Evolutionary conservation across 2,888 invertebrate species (phyloP).

Genomic region (Antitype chi): DNA sequence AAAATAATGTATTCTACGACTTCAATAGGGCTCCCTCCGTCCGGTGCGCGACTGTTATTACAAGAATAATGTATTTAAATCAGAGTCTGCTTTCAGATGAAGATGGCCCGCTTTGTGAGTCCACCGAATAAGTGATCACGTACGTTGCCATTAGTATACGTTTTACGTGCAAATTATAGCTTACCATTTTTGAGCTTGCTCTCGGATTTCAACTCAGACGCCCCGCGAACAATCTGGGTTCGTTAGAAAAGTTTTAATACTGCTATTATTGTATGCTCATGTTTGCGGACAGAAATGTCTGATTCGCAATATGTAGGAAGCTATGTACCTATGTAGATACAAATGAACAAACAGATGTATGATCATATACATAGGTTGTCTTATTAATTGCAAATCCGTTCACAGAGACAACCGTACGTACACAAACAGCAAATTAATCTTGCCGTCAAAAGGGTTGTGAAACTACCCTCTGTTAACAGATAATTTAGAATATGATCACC

Average conservation of each 20-base stretch:
- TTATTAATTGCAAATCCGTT: constrained; percentile 84
- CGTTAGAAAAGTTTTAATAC: constrained; percentile 86
- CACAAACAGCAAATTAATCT: constrained; percentile 88
- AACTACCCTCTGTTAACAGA: constrained; percentile 87
- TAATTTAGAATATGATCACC: constrained; percentile 89
- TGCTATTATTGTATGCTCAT: constrained; percentile 65
- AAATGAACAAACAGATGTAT: constrained; percentile 31
- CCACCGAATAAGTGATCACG: constrained; percentile 89
- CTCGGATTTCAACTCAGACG: constrained; percentile 78
- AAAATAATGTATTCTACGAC: constrained; percentile 90
- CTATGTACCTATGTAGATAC: constrained; percentile 6
- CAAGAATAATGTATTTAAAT: constrained; percentile 91
- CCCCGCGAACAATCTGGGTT: constrained; percentile 82
- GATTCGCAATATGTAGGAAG: constrained; percentile 1
- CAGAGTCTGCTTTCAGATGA: constrained; percentile 89
- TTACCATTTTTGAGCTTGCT: constrained; percentile 87
- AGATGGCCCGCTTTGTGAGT: constrained; percentile 88
- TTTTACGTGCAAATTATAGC: constrained; percentile 91
- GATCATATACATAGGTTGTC: constrained; percentile 47
- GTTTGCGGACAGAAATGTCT: constrained; percentile 53
- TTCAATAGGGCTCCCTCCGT: constrained; percentile 89
- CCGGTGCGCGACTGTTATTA: constrained; percentile 87
- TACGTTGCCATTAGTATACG: constrained; percentile 89
- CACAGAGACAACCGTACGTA: constrained; percentile 77
- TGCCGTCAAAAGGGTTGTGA: constrained; percentile 84